phyloP scores from a whole-genome alignment of 2,113 vertebrate species.

The Urocitellus parryii region DNA sequence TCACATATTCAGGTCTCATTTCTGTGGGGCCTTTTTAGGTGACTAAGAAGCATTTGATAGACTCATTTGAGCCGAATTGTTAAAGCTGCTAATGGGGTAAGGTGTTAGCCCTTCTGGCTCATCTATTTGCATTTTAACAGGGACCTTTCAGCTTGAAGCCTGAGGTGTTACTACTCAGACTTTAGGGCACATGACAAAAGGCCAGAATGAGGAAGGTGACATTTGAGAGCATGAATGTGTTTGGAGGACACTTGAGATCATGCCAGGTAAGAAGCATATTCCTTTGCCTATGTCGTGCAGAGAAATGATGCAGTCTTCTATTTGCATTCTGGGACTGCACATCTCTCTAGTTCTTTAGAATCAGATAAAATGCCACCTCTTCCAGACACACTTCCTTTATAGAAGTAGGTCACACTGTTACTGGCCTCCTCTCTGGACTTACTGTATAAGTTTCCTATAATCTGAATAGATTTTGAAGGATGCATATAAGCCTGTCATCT shows the following conservation, averaged over 20 bases:
- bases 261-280: background rate
- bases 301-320: background rate
- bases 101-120: conserved; percentile 19
- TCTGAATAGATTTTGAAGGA: background rate
- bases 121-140: conserved; percentile 59
- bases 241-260: background rate
- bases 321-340: background rate
- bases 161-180: conserved; percentile 46
- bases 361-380: background rate
- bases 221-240: background rate
- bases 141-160: conserved; percentile 27
- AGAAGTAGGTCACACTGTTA: fast-evolving
- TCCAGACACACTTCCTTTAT: background rate
- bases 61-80: background rate
- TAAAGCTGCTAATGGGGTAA: conserved; percentile 26
- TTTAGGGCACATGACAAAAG: background rate
- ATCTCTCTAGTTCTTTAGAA: background rate
- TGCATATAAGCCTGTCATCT: background rate
- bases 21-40: background rate
- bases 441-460: background rate
- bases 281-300: too few relatives aligned
- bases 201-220: background rate
- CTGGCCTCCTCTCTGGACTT: background rate
- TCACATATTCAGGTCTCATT: background rate
- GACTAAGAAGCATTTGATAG: background rate